A percentile compares a stretch with the other conserved stretches of the same genome.
These are phyloP conservation scores for Pollenia angustigena DNA, from an alignment of 2,888 invertebrate genomes.

Conservation along the genomic window DNA sequence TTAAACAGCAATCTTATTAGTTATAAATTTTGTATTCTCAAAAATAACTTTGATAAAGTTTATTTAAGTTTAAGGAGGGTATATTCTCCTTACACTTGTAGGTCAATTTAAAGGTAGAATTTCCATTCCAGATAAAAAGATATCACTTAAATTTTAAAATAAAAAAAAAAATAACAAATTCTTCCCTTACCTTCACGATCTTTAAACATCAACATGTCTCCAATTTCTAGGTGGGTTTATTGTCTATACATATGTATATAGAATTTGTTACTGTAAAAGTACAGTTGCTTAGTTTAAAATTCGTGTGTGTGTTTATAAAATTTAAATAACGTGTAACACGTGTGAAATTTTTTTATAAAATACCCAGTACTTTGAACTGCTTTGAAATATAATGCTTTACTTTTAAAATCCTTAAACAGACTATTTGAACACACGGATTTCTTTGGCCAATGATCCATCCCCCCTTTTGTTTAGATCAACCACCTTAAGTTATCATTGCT, in stretches of 20 bases:
- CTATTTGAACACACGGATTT: slow-evolving; percentile 7
- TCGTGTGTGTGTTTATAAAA: neutral
- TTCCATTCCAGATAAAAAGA: no score
- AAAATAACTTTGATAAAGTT: no score
- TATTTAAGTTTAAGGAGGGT: no score
- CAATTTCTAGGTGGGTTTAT: neutral
- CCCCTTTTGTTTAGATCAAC: slow-evolving; percentile 1
- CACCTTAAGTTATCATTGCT: slow-evolving; percentile 21
- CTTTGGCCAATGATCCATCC: neutral
- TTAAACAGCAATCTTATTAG: no score
- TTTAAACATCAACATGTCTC: slow-evolving; percentile 4
- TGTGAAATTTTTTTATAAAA: slow-evolving; percentile 43
- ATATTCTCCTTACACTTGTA: no score
- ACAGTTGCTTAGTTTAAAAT: neutral
- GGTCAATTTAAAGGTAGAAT: no score
- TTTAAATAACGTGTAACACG: slow-evolving; percentile 48
- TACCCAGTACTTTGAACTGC: slow-evolving; percentile 44
- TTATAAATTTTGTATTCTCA: no score
- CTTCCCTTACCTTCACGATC: neutral
- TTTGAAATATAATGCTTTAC: slow-evolving; percentile 11
- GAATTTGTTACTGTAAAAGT: slow-evolving; percentile 11
- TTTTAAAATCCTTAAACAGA: slow-evolving; percentile 48
- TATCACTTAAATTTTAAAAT: no score
- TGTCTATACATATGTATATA: neutral
- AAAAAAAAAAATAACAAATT: no score